A percentile compares a stretch with the other conserved stretches of the same genome.
These are phyloP conservation scores for Ips nitidus DNA, from an alignment of 1,140 invertebrate genomes.

Conservation along the genomic window DNA sequence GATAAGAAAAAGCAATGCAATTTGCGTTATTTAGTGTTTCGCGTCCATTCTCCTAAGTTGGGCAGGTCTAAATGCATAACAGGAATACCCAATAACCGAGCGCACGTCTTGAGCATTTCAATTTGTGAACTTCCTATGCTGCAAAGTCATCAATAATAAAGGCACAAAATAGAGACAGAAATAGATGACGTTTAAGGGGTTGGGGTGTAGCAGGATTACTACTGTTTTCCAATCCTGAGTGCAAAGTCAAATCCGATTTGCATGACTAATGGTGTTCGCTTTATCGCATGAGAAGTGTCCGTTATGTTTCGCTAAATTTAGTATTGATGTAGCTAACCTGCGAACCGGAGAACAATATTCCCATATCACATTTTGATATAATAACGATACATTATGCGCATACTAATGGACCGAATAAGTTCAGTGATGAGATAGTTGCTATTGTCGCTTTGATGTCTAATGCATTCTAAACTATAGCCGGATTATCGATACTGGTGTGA, in stretches of 20 bases:
- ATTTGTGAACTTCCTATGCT: no score
- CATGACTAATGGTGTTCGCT: constrained; percentile 20
- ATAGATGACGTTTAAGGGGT: neutral
- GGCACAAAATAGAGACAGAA: no score
- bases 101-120: no score
- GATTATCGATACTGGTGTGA: neutral
- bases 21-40: no score
- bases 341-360: constrained; percentile 16
- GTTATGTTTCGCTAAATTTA: constrained; percentile 24
- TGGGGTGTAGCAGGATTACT: neutral
- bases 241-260: constrained; percentile 23
- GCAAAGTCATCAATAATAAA: no score
- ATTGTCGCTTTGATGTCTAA: neutral
- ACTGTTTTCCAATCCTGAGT: constrained; percentile 16
- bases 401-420: constrained; percentile 13
- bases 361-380: constrained; percentile 20
- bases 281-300: constrained; percentile 23
- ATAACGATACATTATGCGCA: constrained; percentile 20
- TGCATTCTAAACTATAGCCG: neutral
- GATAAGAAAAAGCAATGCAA: no score
- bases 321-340: constrained; percentile 26
- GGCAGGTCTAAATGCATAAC: no score
- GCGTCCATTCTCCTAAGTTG: no score
- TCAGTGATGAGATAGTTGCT: neutral
- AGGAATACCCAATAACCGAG: no score